Evolutionary conservation across 2,888 invertebrate species (phyloP).

Genomic region (Clunio marinus): DNA sequence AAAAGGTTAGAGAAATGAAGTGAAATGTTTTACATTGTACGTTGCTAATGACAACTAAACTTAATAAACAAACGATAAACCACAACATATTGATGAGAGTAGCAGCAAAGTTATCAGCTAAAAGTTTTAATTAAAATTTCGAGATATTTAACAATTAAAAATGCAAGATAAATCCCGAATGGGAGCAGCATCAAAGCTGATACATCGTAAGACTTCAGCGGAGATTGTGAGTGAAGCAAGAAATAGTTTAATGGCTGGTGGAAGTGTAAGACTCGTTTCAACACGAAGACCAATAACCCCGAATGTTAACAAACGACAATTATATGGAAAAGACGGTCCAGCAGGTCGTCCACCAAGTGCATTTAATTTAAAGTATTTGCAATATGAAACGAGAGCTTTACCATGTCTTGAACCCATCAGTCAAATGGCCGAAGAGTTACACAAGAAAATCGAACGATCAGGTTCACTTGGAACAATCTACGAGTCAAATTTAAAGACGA

Average conservation of each 20-base stretch:
- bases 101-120: too few species aligned
- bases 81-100: too few species aligned
- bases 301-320: conserved; percentile 69
- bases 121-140: too few species aligned
- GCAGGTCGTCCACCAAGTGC: conserved; percentile 67
- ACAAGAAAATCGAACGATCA: conserved; percentile 39
- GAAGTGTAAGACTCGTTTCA: conserved; percentile 55
- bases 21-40: too few species aligned
- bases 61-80: too few species aligned
- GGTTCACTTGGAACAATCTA: conserved; percentile 41
- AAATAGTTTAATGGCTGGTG: conserved; percentile 53
- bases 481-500: conserved; percentile 39
- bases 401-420: conserved; percentile 49
- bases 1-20: too few species aligned
- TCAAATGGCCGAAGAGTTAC: not conserved
- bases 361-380: conserved; percentile 66
- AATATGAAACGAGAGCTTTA: conserved; percentile 53
- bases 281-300: conserved; percentile 85
- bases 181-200: too few species aligned
- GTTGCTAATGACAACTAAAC: too few species aligned
- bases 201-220: conserved; percentile 68
- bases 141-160: too few species aligned
- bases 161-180: too few species aligned
- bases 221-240: conserved; percentile 77
- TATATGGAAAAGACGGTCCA: conserved; percentile 62